A percentile compares a stretch with the other conserved stretches of the same genome.
Conservation (phyloP, 2,888 invertebrate genomes). For the Pachliopta kotzebuea region DNA sequence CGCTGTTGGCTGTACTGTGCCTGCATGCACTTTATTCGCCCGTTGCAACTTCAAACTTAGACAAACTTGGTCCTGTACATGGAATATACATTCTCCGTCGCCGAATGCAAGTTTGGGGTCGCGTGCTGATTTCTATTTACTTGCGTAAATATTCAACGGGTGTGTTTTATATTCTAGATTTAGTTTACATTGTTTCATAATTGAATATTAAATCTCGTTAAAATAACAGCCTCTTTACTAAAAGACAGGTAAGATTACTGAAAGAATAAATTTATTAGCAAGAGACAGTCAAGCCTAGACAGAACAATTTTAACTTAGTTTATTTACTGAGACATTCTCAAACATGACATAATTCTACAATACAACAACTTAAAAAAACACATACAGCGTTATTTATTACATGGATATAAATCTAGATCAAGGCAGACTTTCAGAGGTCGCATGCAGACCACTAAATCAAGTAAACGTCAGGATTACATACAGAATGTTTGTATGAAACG, state of each 20-base stretch:
- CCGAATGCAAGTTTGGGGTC: constrained; percentile 55
- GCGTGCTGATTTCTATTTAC: constrained; percentile 52
- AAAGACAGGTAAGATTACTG: no score
- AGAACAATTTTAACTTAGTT: no score
- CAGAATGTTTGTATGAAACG: constrained; percentile 16
- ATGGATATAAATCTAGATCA: constrained; percentile 21
- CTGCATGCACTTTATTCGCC: constrained; percentile 24
- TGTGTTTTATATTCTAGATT: constrained; percentile 32
- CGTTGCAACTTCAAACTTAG: constrained; percentile 55
- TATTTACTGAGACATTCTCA: no score
- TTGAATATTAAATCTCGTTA: no score
- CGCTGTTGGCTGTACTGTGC: constrained; percentile 17
- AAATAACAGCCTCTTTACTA: no score
- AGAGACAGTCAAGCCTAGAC: no score
- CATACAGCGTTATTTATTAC: constrained; percentile 8
- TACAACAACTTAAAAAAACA: neutral
- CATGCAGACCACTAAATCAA: constrained; percentile 19
- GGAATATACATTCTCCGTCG: constrained; percentile 64
- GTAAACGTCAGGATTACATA: constrained; percentile 21
- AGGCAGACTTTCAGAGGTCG: constrained; percentile 20
- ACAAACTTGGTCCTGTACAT: constrained; percentile 57
- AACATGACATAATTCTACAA: neutral
- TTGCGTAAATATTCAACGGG: constrained; percentile 44
- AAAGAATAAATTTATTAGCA: no score
- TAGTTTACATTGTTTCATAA: no score